Percentiles rank a stretch among this genome's conserved stretches.
Evolutionary conservation across 2,797 vertebrate species (phyloP).

Genomic region (Etheostoma nigrum): DNA sequence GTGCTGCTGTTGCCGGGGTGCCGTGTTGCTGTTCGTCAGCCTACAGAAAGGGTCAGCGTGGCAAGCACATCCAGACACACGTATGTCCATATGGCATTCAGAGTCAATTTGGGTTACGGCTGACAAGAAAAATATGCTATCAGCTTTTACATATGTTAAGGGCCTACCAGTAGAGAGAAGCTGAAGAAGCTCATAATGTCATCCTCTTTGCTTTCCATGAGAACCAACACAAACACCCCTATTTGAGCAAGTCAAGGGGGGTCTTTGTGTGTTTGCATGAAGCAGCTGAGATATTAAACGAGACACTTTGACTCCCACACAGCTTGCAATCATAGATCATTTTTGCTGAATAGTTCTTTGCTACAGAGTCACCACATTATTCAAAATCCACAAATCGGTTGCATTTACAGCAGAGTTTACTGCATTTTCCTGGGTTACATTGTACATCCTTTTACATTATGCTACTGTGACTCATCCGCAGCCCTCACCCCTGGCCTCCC

Average conservation of each 20-base stretch:
- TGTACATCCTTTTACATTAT: constrained; percentile 53
- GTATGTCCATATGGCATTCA: constrained; percentile 40
- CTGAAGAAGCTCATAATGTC: constrained; percentile 42
- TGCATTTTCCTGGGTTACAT: constrained; percentile 24
- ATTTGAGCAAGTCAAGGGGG: constrained; percentile 2
- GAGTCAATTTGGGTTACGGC: constrained; percentile 43
- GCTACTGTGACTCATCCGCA: constrained; percentile 62
- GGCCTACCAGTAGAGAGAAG: background rate
- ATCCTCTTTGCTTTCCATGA: constrained; percentile 25
- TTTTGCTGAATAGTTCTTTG: constrained; percentile 30
- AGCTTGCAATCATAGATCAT: constrained; percentile 26
- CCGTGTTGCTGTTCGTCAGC: constrained; percentile 39
- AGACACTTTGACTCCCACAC: constrained; percentile 22
- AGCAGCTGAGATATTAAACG: constrained; percentile 44
- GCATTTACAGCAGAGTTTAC: constrained; percentile 14
- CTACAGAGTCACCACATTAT: constrained; percentile 34
- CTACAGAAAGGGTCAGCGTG: constrained; percentile 56
- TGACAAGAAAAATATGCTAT: constrained; percentile 65
- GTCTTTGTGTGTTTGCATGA: constrained; percentile 38
- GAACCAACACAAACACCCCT: constrained; percentile 5
- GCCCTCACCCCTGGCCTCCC: constrained; percentile 70
- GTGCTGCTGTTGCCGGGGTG: constrained; percentile 23
- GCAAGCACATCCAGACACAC: constrained; percentile 55
- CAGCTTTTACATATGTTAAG: constrained; percentile 37
- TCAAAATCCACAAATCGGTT: constrained; percentile 36